A percentile compares a stretch with the other conserved stretches of the same genome.
These are phyloP conservation scores for Timema podura DNA, from an alignment of 2,888 invertebrate genomes.

Conservation along the genomic window DNA sequence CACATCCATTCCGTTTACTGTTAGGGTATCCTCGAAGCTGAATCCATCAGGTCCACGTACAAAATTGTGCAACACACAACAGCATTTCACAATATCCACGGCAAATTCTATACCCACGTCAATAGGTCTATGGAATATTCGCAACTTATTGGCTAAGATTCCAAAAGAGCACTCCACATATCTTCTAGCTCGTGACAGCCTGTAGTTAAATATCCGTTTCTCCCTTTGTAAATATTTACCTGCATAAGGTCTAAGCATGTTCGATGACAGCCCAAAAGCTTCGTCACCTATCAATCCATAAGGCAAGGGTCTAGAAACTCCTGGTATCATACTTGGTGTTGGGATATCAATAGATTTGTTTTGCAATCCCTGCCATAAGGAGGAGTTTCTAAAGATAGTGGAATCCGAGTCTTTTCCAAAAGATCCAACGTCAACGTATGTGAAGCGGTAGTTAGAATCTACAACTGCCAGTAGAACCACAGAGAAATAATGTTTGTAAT, in stretches of 20 bases:
- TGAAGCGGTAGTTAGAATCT: not conserved
- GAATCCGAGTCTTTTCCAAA: slow-evolving; percentile 7
- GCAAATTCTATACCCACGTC: not conserved
- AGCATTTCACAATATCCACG: slow-evolving; percentile 14
- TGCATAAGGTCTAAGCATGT: slow-evolving; percentile 8
- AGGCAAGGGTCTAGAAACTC: slow-evolving; percentile 11
- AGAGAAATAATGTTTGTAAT: not conserved
- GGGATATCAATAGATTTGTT: not conserved
- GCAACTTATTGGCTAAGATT: slow-evolving; percentile 13
- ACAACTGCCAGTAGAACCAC: not conserved
- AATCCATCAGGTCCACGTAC: slow-evolving; percentile 2
- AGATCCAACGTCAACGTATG: not conserved
- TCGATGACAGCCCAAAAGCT: not conserved
- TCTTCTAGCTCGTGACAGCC: not conserved
- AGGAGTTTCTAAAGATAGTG: slow-evolving; percentile 1
- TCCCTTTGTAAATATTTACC: not conserved
- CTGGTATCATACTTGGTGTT: not conserved
- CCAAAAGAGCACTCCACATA: slow-evolving; percentile 15
- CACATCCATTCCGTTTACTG: not conserved
- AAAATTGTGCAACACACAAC: slow-evolving; percentile 14
- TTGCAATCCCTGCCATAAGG: not conserved
- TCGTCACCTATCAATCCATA: slow-evolving; percentile 1
- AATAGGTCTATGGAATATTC: slow-evolving; percentile 10
- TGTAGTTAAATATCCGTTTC: not conserved
- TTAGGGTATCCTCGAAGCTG: slow-evolving; percentile 10